These are phyloP conservation scores for Maniola jurtina DNA, from an alignment of 1,140 invertebrate genomes.

Conservation along the genomic window DNA sequence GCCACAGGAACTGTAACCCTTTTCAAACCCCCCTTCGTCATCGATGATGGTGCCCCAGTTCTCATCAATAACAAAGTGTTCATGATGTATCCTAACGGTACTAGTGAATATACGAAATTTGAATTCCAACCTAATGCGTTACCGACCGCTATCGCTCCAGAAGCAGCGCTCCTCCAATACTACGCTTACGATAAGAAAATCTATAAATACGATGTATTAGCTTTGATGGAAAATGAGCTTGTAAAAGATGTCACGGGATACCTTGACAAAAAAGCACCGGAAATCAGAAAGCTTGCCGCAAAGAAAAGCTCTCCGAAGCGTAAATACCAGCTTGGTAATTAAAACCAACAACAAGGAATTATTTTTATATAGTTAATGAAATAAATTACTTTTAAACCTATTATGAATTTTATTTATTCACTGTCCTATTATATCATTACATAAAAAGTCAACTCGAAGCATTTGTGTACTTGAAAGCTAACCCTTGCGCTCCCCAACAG, in stretches of 20 bases:
- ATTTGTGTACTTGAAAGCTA: too few relatives aligned
- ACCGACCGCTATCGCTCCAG: constrained; percentile 49
- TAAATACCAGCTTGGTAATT: not conserved
- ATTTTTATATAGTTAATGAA: too few relatives aligned
- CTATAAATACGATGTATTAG: constrained; percentile 50
- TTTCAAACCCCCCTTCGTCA: constrained; percentile 44
- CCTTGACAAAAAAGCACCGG: not conserved
- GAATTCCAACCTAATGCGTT: constrained; percentile 32
- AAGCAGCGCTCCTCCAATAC: constrained; percentile 49
- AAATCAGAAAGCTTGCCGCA: not conserved
- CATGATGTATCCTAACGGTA: constrained; percentile 42
- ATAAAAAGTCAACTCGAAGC: too few relatives aligned
- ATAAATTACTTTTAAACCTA: too few relatives aligned
- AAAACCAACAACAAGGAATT: too few relatives aligned
- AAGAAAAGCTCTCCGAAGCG: not conserved
- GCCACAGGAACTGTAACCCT: constrained; percentile 34
- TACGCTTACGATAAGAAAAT: constrained; percentile 58
- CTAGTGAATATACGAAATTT: constrained; percentile 30
- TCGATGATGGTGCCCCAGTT: constrained; percentile 42
- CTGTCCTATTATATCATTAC: too few relatives aligned
- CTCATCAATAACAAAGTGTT: constrained; percentile 40
- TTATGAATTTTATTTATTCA: too few relatives aligned
- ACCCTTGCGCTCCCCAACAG: too few relatives aligned
- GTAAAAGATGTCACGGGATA: not conserved
- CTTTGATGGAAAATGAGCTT: constrained; percentile 4